Evolutionary conservation across 2,797 vertebrate genomes (phyloP), one percentile per base, ranked within the genome.

Genomic region (Phoxinus dragarum): DNA sequence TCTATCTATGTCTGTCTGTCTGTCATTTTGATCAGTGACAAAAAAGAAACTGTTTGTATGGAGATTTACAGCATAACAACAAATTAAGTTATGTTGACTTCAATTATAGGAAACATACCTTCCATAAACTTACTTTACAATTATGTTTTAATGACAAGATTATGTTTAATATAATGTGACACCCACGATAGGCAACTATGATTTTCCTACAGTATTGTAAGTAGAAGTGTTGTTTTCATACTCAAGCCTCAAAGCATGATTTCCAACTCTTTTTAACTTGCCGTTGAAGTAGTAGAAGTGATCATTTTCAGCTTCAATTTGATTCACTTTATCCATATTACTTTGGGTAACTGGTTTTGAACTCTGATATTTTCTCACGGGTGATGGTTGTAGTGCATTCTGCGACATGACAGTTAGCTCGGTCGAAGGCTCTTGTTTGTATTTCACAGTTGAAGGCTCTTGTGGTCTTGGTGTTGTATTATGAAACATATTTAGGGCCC

Each of bases 271-370:
- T 66, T 82, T 88, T 42, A 86, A 31, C 21, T 84, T 86, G 14
- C 89, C 86, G n/a, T 88, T 84, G 5, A 72, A 71, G 79, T 82
- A 88, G 64, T 90, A 88, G 23, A 88, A 87, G 79, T 87, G 89
- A 19, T 67, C 12, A 6, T 85, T 54, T 67, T 86, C 61, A 7
- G 36, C 73, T 42, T 72, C 77, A 75, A 17, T 71, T 34, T 66
- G 64, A 31, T 47, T 40, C 10, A 10, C 38, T 54, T 76, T 66
- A 44, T 66, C 19, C 1, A 5, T 23, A 9, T 49, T 31, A 7
- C 49, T 27, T 73, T 73, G 27, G 9, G 27, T 36, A 47, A n/a
- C 44, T 80, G 67, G 10, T 47, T 80, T 67, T 38, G 44, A 47
- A 49, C 7, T n/a, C 16, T 73, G 68, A 38, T 52, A 27, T 72